Base-by-base conservation (phyloP, 1,140 invertebrate genomes). In the Eumeta japonica region DNA sequence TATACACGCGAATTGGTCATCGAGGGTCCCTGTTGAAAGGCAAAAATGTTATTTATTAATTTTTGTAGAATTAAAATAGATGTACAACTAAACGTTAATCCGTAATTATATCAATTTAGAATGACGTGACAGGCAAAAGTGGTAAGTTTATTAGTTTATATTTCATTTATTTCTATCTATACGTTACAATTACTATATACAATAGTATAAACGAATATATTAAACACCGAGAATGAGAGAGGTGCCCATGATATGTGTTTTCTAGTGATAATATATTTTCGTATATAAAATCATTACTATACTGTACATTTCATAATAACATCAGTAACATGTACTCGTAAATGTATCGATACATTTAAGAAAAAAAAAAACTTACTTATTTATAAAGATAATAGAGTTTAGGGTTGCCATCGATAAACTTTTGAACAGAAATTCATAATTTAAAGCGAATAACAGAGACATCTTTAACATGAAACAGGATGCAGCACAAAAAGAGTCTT, bases 171-270 rank as follows among this genome's bases (percentile, higher is more conserved):
- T 24, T 24, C 5, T 24, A n/a, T 24, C n/a, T 24, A 24, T 24
- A 24, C 66, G 60, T 61, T 66, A 70, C 41, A 18, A 52, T 59
- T 58, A 56, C 41, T 28, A 28, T 46, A 11, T 36, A 50, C 31
- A 30, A 38, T 44, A 50, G 16, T 15, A 27, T 27, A 27, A 13
- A 15, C 49, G 46, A 43, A 53, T 53, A 50, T 39, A 50, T 47
- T 39, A 50, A 62, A 68, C 61, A 71, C 41, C 59, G 48, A 71
- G 52, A 68, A 55, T 65, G 55, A 62, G 52, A 56, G 50, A 60
- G 52, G 64, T 66, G 62, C 63, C 20, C 46, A 64, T 71, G 66
- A 71, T 71, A 71, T 71, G 65, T 68, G 48, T 57, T 43, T 29
- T 54, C 61, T 66, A 66, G 58, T 63, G 64, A 61, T 56, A 24